These are phyloP conservation scores for Lepilemur septentrionalis DNA, from an alignment of 2,797 vertebrate species.

Conservation along the genomic window DNA sequence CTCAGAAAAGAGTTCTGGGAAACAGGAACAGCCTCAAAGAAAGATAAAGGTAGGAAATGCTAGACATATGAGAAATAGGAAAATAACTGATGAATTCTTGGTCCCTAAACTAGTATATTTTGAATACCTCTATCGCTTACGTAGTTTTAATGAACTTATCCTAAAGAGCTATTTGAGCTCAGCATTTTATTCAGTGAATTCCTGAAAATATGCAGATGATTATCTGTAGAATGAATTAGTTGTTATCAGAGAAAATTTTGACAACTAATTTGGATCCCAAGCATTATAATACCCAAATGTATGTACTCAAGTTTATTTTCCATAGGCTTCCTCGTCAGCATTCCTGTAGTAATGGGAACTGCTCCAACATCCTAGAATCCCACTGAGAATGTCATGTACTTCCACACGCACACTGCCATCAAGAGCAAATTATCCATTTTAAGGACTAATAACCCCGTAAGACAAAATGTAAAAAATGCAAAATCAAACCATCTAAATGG, in stretches of 20 bases:
- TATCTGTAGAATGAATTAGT: not conserved
- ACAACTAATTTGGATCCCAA: not conserved
- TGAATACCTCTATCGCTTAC: not conserved
- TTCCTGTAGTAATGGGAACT: not conserved
- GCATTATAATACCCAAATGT: not conserved
- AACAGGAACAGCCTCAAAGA: not conserved
- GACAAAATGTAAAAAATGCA: not conserved
- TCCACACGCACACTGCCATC: not conserved
- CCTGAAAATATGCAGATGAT: not conserved
- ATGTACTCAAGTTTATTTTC: not conserved
- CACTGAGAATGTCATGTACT: not conserved
- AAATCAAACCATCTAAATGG: not conserved
- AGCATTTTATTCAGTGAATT: conserved; percentile 11
- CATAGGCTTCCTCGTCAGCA: not conserved
- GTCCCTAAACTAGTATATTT: not conserved
- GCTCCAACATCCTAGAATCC: not conserved
- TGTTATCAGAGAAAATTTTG: not conserved
- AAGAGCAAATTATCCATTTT: not conserved
- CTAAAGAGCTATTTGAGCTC: not conserved
- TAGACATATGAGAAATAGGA: not conserved
- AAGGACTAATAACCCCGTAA: not conserved
- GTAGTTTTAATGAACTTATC: not conserved
- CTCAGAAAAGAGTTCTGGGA: not conserved
- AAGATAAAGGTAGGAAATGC: not conserved
- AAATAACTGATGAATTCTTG: not conserved